Percentiles rank a stretch among this genome's conserved stretches.
Evolutionary conservation across 2,797 vertebrate genomes (phyloP).

Genomic region (Xyrichtys novacula): DNA sequence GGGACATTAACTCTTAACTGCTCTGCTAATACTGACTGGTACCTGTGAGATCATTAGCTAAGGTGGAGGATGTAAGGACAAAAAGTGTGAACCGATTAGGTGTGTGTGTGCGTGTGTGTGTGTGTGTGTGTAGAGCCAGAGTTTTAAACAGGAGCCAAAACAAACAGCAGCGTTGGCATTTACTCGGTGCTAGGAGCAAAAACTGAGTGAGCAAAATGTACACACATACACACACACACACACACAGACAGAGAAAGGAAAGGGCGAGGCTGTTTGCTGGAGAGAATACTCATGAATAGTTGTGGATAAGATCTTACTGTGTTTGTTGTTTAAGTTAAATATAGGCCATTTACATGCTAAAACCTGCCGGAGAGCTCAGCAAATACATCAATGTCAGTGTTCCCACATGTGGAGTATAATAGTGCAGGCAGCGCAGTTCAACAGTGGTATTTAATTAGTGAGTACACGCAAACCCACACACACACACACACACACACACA

Average conservation of each 20-base stretch:
- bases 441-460: no score
- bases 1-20: background rate
- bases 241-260: slow-evolving; percentile 34
- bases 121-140: slow-evolving; percentile 21
- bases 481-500: no score
- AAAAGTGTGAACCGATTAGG: slow-evolving; percentile 50
- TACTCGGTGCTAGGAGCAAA: slow-evolving; percentile 53
- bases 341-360: slow-evolving; percentile 9
- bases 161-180: slow-evolving; percentile 72
- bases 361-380: slow-evolving; percentile 5
- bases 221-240: slow-evolving; percentile 17
- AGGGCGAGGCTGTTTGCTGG: slow-evolving; percentile 51
- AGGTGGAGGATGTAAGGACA: slow-evolving; percentile 40
- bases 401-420: background rate
- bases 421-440: background rate
- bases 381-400: background rate
- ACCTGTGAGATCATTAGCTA: slow-evolving; percentile 29
- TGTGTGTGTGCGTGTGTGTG: slow-evolving; percentile 21
- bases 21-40: background rate
- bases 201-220: slow-evolving; percentile 1
- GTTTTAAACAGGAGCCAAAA: slow-evolving; percentile 56
- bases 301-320: slow-evolving; percentile 34
- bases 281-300: slow-evolving; percentile 29
- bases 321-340: slow-evolving; percentile 29
- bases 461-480: no score